A percentile compares a stretch with the other conserved stretches of the same genome.
phyloP scores from a whole-genome alignment of 2,888 invertebrate genomes.

The Cerceris rybyensis region DNA sequence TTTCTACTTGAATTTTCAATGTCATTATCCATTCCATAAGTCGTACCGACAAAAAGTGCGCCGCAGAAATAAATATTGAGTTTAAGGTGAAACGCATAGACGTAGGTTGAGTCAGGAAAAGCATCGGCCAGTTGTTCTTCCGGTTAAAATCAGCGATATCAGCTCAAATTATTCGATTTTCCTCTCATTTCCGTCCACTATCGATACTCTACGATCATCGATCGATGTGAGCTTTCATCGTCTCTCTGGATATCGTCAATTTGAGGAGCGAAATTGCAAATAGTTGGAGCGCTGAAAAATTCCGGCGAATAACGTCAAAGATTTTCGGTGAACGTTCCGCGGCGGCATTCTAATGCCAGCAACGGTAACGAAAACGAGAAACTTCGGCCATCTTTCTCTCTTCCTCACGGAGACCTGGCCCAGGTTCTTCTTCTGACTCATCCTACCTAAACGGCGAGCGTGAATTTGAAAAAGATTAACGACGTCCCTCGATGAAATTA shows the following conservation, averaged over 20 bases:
- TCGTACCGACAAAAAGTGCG: neutral
- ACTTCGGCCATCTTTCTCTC: neutral
- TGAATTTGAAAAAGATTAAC: neutral
- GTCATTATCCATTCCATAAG: neutral
- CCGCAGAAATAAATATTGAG: conserved; percentile 13
- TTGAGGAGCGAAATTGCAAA: neutral
- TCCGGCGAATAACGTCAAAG: too few relatives aligned
- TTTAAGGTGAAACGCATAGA: neutral
- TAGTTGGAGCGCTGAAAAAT: neutral
- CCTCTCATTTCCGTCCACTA: neutral
- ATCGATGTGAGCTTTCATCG: neutral
- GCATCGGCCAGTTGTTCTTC: conserved; percentile 1
- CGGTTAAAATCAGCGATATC: neutral
- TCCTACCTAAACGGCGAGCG: conserved; percentile 29
- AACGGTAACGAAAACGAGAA: conserved; percentile 6
- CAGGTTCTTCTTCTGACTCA: conserved; percentile 59
- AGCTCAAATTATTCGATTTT: neutral
- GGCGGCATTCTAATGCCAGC: neutral
- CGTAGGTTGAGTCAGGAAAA: conserved; percentile 42
- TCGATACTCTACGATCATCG: too few relatives aligned
- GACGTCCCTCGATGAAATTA: neutral
- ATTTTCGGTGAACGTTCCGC: neutral
- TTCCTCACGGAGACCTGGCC: neutral
- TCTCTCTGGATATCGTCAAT: neutral
- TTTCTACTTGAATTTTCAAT: neutral